Evolutionary conservation across 2,797 vertebrate genomes (phyloP), one percentile per base, ranked within the genome.

Genomic region (Phylloscopus collybita): DNA sequence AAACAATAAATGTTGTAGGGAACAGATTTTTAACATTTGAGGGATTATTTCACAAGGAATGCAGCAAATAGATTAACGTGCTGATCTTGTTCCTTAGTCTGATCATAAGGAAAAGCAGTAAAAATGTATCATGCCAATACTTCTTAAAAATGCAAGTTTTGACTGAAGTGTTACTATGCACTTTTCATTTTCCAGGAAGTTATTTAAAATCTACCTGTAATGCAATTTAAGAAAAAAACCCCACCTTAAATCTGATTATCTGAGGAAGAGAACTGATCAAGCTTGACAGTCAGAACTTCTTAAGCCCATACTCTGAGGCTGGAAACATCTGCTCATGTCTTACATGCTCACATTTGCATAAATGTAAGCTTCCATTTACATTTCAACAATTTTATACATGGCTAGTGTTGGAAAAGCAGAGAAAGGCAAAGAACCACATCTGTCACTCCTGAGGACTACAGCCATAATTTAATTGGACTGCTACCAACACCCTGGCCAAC

Each of bases 101-200:
- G 78, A 88, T 79, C 86, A 83, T 71, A 61, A 94, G 64, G 42
- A 97, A 97, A 94, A 84, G 4, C 50, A 53, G 30, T 59, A 81
- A 90, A 79, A 90, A 74, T 30, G 80, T n/a, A 36, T 30, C 34
- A 81, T 19, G 32, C 14, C 57, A 80, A 26, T 57, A 70, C 47
- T 80, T 93, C 90, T 72, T 36, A 32, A 95, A 32, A n/a, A 88
- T 17, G 27, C 19, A 87, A 47, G 75, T 81, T 81, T 76, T 69
- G 85, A 76, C 86, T 47, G 84, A 93, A 80, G 54, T 26, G 18
- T 92, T 94, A 91, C 69, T 67, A 42, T 56, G 87, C 19, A 36
- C 23, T 76, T 88, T 95, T 78, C 13, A 6, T 53, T 47, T 38
- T 26, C 42, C 73, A 65, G 50, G 8, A 91, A 90, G 53, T 69